Evolutionary conservation across 2,888 invertebrate species (phyloP).

Genomic region (Andrena chrysosceles): DNA sequence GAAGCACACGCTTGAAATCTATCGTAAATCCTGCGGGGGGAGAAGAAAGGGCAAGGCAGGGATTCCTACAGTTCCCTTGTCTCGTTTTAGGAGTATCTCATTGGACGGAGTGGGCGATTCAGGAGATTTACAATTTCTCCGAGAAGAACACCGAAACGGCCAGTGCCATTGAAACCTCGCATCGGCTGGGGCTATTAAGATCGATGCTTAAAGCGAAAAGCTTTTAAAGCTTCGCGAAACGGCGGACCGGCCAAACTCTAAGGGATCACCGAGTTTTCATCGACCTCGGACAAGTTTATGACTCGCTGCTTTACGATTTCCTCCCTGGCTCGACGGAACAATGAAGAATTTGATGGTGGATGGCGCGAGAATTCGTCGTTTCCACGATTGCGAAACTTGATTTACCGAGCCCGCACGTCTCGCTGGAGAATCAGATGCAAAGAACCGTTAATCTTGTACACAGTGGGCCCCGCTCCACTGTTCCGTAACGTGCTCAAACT

Average conservation of each 20-base stretch:
- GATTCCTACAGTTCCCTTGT: not conserved
- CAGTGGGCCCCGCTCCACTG: not conserved
- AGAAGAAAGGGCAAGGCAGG: too few relatives aligned
- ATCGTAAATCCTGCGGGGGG: not conserved
- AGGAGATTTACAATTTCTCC: slow-evolving; percentile 32
- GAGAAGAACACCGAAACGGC: not conserved
- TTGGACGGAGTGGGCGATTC: slow-evolving; percentile 19
- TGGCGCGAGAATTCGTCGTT: not conserved
- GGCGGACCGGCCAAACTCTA: not conserved
- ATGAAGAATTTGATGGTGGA: not conserved
- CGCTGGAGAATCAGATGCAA: not conserved
- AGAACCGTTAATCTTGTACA: too few relatives aligned
- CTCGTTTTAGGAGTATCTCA: not conserved
- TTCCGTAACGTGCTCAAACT: slow-evolving; percentile 18
- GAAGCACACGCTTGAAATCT: not conserved
- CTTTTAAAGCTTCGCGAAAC: slow-evolving; percentile 40
- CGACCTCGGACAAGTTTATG: slow-evolving; percentile 43
- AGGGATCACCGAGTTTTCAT: slow-evolving; percentile 29
- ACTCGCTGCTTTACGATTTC: slow-evolving; percentile 39
- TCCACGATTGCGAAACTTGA: not conserved
- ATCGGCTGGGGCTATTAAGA: slow-evolving; percentile 27
- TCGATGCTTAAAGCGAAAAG: slow-evolving; percentile 39
- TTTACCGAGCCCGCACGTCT: not conserved
- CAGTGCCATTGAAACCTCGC: slow-evolving; percentile 39
- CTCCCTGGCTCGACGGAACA: slow-evolving; percentile 17